Evolutionary conservation across 2,113 vertebrate genomes (phyloP), one percentile per base, ranked within the genome.

Genomic region (Octodon degus): DNA sequence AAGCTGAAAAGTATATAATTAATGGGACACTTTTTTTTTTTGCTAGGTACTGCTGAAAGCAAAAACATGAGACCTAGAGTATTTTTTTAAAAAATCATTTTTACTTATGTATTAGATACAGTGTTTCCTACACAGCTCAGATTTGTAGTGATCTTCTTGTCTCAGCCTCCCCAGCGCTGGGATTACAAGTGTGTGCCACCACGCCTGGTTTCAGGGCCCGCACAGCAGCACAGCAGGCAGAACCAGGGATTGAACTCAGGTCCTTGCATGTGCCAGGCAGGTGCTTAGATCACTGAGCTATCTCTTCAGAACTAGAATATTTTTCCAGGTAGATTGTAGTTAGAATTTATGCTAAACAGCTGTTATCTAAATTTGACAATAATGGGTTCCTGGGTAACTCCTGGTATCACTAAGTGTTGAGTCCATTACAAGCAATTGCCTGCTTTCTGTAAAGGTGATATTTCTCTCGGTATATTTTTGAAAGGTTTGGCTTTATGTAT

Each of bases 391-490:
- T 83, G 80, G 89, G 76, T 72, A 90, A 90, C 32, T 67, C 19
- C 1, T 60, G 16, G 22, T 68, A 50, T 40, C 43, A 16, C 24
- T 62, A 55, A 92, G 53, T 22, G 82, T 1, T 30, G 63, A 1
- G 92, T 80, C 53, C 19, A 12, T 34, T 9, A 7, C 1, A 37
- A 68, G 3, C n/a, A 47, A 43, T 20, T 76, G 13, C 84, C 77
- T 95, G 60, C 43, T 86, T 34, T 90, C 72, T 87, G 76, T 83
- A 70, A 93, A 65, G 91, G 74, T 86, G 34, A 11, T 13, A 63
- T 62, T 96, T 89, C 34, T 89, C 0, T n/a, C 32, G 68, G 30
- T 87, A 3, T 22, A 14, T 80, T 70, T 80, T 65, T 81, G 50
- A 67, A 87, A 85, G 60, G 27, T 10, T 93, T 79, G 7, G 62